These are phyloP conservation scores for Alauda arvensis DNA, from an alignment of 2,797 vertebrate species.

Conservation along the genomic window DNA sequence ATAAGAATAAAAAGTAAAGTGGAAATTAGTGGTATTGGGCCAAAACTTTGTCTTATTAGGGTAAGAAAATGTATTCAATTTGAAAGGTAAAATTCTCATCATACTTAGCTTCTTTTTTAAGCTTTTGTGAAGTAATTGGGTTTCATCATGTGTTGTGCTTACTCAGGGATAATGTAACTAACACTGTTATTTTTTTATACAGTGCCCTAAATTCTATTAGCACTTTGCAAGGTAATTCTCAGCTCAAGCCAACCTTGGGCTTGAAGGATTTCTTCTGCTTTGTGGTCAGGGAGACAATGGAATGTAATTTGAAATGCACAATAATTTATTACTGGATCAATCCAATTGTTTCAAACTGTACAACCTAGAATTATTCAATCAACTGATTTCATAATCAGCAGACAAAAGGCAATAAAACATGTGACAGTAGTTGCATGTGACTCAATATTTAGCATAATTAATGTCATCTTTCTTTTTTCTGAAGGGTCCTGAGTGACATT, in stretches of 20 bases:
- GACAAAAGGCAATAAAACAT: slow-evolving; percentile 40
- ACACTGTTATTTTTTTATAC: slow-evolving; percentile 39
- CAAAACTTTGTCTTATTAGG: slow-evolving; percentile 73
- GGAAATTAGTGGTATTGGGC: slow-evolving; percentile 66
- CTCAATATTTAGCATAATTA: slow-evolving; percentile 58
- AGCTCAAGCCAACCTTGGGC: slow-evolving; percentile 60
- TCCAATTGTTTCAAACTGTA: slow-evolving; percentile 61
- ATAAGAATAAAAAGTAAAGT: slow-evolving; percentile 79
- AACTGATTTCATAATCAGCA: slow-evolving; percentile 58
- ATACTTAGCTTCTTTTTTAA: slow-evolving; percentile 33
- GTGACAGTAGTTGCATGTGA: not conserved
- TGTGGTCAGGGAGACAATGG: slow-evolving; percentile 60
- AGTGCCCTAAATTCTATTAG: slow-evolving; percentile 66
- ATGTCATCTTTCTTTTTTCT: slow-evolving; percentile 44
- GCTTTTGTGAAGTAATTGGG: slow-evolving; percentile 59
- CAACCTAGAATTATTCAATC: slow-evolving; percentile 66
- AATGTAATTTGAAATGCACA: slow-evolving; percentile 66
- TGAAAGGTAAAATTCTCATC: slow-evolving; percentile 58
- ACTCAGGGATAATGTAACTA: slow-evolving; percentile 58
- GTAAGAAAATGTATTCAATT: slow-evolving; percentile 68
- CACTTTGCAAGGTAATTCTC: slow-evolving; percentile 71
- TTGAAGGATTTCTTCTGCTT: slow-evolving; percentile 72
- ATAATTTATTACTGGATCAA: slow-evolving; percentile 65
- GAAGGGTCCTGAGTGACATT: not conserved
- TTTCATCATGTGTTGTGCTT: slow-evolving; percentile 61